Conservation (phyloP, 2,797 vertebrate species). For the Platyrinchus mystaceus region DNA sequence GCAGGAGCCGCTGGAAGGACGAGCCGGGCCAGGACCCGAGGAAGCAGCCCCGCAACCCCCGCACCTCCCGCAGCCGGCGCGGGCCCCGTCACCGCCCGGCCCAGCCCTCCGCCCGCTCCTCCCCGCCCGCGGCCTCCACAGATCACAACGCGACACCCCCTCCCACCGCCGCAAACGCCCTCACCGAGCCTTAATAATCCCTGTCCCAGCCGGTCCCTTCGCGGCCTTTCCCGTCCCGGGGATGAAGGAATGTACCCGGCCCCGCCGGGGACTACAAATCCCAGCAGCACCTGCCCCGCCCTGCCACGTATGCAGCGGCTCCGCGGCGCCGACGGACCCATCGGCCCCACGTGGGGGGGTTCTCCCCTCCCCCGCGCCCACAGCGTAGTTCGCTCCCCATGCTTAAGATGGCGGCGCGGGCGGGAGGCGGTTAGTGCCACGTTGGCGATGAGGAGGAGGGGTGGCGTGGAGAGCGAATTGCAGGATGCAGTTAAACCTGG, state of each 20-base stretch:
- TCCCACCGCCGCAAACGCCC: not conserved
- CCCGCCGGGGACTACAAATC: not conserved
- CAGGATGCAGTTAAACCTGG: accelerated
- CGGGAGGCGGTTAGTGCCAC: accelerated
- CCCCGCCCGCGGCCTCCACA: not conserved
- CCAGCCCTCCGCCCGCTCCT: not conserved
- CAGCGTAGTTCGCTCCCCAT: not conserved
- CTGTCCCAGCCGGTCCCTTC: not conserved
- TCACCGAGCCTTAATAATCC: not conserved
- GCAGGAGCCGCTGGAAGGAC: not conserved
- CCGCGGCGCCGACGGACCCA: not conserved
- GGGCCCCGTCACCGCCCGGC: not conserved
- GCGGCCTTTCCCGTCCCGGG: not conserved
- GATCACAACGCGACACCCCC: not conserved
- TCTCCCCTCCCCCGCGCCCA: accelerated
- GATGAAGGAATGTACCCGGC: too few relatives aligned
- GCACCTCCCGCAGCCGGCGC: not conserved
- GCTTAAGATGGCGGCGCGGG: accelerated
- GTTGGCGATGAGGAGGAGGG: accelerated
- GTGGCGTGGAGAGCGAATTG: accelerated
- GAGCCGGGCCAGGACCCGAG: too few relatives aligned
- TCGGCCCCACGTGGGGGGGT: too few relatives aligned
- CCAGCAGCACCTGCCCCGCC: not conserved
- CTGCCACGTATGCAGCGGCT: not conserved
- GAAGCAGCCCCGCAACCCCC: not conserved